A percentile compares a stretch with the other conserved stretches of the same genome.
phyloP scores from a whole-genome alignment of 2,888 invertebrate genomes.

The Drosophila paramelanica region DNA sequence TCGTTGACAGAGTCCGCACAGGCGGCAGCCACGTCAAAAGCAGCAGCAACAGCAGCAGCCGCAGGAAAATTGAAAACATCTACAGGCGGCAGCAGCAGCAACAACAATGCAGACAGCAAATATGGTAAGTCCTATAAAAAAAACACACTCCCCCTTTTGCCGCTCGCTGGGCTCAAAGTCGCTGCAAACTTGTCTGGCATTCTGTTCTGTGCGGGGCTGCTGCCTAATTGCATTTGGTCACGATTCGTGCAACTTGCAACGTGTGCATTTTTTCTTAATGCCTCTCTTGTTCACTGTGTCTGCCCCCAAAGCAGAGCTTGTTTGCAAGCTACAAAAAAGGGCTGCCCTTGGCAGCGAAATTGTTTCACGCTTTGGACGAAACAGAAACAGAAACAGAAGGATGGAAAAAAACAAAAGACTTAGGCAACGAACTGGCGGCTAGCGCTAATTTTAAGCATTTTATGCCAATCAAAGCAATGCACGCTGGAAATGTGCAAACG shows the following conservation, averaged over 20 bases:
- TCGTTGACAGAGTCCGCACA: slow-evolving; percentile 39
- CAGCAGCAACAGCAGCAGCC: slow-evolving; percentile 15
- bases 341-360: slow-evolving; percentile 76
- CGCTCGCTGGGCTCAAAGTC: slow-evolving; percentile 10
- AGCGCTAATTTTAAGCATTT: slow-evolving; percentile 57
- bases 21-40: slow-evolving; percentile 23
- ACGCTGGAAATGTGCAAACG: slow-evolving; percentile 48
- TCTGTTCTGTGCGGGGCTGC: slow-evolving; percentile 40
- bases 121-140: slow-evolving; percentile 72
- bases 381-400: neutral
- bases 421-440: slow-evolving; percentile 68
- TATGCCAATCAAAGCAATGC: slow-evolving; percentile 42
- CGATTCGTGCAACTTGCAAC: slow-evolving; percentile 69
- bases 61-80: slow-evolving; percentile 64
- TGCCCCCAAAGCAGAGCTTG: slow-evolving; percentile 43
- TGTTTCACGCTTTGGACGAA: slow-evolving; percentile 58
- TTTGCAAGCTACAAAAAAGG: slow-evolving; percentile 52
- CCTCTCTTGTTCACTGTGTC: slow-evolving; percentile 40
- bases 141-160: slow-evolving; percentile 20
- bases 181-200: slow-evolving; percentile 29
- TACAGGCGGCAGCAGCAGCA: slow-evolving; percentile 20
- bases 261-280: slow-evolving; percentile 37
- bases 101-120: slow-evolving; percentile 66
- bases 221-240: slow-evolving; percentile 83
- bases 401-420: slow-evolving; percentile 66